Percentiles rank a stretch among this genome's conserved stretches.
These are phyloP conservation scores for Tamandua tetradactyla DNA, from an alignment of 2,797 vertebrate genomes.

Conservation along the genomic window DNA sequence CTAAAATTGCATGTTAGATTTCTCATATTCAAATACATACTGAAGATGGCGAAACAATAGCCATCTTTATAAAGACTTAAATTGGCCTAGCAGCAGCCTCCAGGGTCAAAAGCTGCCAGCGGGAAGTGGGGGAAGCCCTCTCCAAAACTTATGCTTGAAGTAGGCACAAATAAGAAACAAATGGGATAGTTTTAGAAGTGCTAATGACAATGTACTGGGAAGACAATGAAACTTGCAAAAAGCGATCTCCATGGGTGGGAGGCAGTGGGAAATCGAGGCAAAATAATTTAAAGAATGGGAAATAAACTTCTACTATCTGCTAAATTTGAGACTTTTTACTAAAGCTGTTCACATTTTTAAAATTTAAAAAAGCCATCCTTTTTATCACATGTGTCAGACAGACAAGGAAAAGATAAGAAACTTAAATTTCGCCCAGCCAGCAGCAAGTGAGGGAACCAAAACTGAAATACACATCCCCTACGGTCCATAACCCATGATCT, in stretches of 20 bases:
- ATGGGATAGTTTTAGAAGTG: background rate
- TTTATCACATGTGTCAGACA: background rate
- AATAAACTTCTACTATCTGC: background rate
- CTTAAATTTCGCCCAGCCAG: background rate
- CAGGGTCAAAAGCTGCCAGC: background rate
- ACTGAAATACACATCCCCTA: background rate
- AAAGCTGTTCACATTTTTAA: background rate
- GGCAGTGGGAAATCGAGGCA: background rate
- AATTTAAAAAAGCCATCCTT: background rate
- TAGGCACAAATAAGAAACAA: constrained; percentile 43
- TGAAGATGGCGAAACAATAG: background rate
- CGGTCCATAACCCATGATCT: background rate
- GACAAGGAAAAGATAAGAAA: background rate
- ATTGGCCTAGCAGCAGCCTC: background rate
- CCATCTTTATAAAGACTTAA: background rate
- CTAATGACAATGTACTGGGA: background rate
- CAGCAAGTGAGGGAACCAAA: background rate
- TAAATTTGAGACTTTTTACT: background rate
- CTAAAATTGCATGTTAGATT: background rate
- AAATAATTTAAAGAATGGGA: background rate
- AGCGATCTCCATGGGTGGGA: background rate
- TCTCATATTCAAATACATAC: background rate
- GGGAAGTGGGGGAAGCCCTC: background rate
- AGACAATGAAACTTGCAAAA: constrained; percentile 25
- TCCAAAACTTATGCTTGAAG: background rate